Percentiles rank a stretch among this genome's conserved stretches.
phyloP scores from a whole-genome alignment of 2,888 invertebrate genomes.

The Melikaiella ostensackeni region DNA sequence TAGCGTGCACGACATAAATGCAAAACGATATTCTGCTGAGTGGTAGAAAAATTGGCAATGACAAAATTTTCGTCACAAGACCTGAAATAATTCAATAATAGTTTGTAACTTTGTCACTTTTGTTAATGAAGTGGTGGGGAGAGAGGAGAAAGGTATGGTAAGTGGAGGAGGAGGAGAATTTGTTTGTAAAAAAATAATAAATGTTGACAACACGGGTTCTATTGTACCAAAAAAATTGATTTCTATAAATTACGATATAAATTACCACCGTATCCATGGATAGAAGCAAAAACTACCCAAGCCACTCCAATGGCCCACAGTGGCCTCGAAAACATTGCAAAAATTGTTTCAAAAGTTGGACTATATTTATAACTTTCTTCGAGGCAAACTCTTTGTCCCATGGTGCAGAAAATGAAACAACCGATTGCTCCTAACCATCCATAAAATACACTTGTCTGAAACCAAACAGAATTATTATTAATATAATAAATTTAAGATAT shows the following conservation, averaged over 20 bases:
- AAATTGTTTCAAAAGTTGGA: constrained; percentile 71
- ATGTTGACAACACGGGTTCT: too few relatives aligned
- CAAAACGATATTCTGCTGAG: constrained; percentile 62
- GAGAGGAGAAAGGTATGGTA: background rate
- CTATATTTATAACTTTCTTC: constrained; percentile 69
- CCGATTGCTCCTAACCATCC: constrained; percentile 57
- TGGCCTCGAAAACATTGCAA: constrained; percentile 75
- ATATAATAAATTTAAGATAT: background rate
- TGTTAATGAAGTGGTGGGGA: background rate
- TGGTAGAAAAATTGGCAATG: constrained; percentile 57
- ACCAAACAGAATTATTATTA: background rate
- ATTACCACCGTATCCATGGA: constrained; percentile 78
- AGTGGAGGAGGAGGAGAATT: background rate
- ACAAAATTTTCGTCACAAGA: constrained; percentile 54
- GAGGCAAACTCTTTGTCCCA: constrained; percentile 63
- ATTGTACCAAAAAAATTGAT: background rate
- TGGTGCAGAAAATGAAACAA: constrained; percentile 53
- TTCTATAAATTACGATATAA: background rate
- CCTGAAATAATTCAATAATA: constrained; percentile 49
- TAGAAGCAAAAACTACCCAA: constrained; percentile 79
- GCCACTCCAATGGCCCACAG: constrained; percentile 77
- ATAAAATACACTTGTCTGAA: constrained; percentile 45
- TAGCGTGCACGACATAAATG: constrained; percentile 59
- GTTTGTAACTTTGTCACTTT: background rate
- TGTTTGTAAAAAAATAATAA: background rate